A percentile compares a stretch with the other conserved stretches of the same genome.
Evolutionary conservation across 2,888 invertebrate genomes (phyloP).

Genomic region (Cryptocephalus primarius): DNA sequence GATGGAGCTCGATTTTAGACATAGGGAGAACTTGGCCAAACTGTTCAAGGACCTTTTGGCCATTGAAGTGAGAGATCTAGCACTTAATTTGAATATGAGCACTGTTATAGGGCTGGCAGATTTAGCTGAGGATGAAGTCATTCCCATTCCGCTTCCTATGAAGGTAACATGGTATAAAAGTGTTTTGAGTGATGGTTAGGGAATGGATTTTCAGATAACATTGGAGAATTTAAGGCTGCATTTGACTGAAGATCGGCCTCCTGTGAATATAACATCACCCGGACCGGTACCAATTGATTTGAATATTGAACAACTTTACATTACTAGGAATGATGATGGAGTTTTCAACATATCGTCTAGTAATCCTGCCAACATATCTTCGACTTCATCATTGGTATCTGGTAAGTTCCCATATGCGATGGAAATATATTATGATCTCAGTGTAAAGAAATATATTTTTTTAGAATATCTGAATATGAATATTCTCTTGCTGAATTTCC

Average conservation of each 20-base stretch:
- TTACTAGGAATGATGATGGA: conserved; percentile 64
- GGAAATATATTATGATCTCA: background rate
- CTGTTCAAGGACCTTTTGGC: conserved; percentile 47
- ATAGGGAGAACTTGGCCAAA: conserved; percentile 36
- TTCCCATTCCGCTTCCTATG: conserved; percentile 69
- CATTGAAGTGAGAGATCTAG: conserved; percentile 53
- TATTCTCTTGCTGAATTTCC: background rate
- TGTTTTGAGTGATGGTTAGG: background rate
- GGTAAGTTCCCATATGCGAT: conserved; percentile 6
- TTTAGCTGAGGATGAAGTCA: conserved; percentile 78
- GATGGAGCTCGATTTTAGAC: conserved; percentile 33
- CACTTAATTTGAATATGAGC: conserved; percentile 65
- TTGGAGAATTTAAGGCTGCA: conserved; percentile 66
- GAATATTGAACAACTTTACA: conserved; percentile 55
- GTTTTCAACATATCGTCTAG: conserved; percentile 56
- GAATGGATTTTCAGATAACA: conserved; percentile 43
- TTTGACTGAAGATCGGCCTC: conserved; percentile 74
- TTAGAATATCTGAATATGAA: background rate
- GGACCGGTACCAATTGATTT: conserved; percentile 71
- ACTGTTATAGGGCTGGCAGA: conserved; percentile 72
- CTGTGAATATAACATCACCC: conserved; percentile 69
- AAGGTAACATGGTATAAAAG: conserved; percentile 43
- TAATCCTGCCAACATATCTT: conserved; percentile 11
- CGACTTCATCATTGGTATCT: conserved; percentile 14
- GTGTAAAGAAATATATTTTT: background rate